Evolutionary conservation across 1,140 invertebrate species (phyloP).

Genomic region (Melitaea cinxia): DNA sequence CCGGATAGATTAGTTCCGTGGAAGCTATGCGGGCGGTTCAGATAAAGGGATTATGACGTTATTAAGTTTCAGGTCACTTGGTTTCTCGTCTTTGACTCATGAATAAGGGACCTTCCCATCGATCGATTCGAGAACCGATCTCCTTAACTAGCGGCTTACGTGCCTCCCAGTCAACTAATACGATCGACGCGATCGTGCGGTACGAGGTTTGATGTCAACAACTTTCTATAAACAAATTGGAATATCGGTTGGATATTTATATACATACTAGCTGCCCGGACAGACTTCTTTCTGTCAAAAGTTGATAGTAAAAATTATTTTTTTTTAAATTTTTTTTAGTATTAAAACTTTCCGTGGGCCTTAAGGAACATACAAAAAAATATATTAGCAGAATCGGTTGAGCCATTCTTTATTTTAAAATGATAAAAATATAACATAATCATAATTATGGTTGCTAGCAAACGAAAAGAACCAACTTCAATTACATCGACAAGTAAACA

Average conservation of each 20-base stretch:
- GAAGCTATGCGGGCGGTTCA: neutral
- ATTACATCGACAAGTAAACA: too few species aligned
- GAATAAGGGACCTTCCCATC: neutral
- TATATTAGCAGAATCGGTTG: too few species aligned
- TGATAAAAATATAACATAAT: too few species aligned
- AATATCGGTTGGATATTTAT: neutral
- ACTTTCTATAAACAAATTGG: neutral
- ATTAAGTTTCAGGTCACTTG: constrained; percentile 1
- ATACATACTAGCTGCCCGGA: too few species aligned
- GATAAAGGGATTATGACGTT: constrained; percentile 10
- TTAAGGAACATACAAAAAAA: too few species aligned
- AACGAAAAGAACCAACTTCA: too few species aligned
- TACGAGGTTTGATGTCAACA: constrained; percentile 1
- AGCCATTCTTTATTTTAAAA: too few species aligned
- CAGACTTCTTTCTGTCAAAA: too few species aligned
- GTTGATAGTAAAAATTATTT: too few species aligned
- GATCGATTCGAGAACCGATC: neutral
- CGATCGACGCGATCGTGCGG: neutral
- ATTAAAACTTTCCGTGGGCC: too few species aligned
- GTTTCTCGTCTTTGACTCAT: neutral
- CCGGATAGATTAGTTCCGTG: constrained; percentile 2
- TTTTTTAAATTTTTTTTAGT: too few species aligned
- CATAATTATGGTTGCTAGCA: too few species aligned
- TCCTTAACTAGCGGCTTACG: neutral
- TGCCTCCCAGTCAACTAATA: neutral